phyloP scores from a whole-genome alignment of 1,140 invertebrate species.

The Diachasmimorpha longicaudata region DNA sequence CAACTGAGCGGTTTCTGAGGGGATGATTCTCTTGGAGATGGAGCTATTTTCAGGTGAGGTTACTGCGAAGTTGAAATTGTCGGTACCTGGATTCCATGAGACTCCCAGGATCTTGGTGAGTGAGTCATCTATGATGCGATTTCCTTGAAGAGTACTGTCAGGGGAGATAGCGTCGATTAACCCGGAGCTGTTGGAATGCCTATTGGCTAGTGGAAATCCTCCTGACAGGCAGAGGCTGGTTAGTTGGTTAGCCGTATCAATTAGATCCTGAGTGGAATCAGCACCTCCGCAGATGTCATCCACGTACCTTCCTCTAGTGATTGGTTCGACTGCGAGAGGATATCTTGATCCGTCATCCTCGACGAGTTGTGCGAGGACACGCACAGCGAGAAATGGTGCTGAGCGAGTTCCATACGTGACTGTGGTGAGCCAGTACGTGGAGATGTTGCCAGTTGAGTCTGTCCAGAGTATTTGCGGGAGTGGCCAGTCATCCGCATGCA shows the following conservation, averaged over 20 bases:
- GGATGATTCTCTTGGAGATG: slow-evolving; percentile 2
- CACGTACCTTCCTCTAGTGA: slow-evolving; percentile 38
- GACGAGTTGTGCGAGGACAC: slow-evolving; percentile 40
- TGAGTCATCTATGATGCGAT: slow-evolving; percentile 5
- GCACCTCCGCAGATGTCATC: slow-evolving; percentile 41
- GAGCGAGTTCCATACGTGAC: slow-evolving; percentile 39
- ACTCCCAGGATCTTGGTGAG: slow-evolving; percentile 19
- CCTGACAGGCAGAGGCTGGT: background rate
- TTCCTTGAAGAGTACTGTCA: background rate
- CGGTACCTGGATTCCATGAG: too few species aligned
- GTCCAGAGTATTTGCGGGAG: slow-evolving; percentile 1
- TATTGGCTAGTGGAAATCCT: slow-evolving; percentile 15
- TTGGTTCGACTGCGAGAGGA: slow-evolving; percentile 25
- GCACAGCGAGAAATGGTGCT: slow-evolving; percentile 44
- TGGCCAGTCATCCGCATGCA: slow-evolving; percentile 14
- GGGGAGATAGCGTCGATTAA: background rate
- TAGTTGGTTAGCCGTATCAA: background rate
- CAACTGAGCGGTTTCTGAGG: slow-evolving; percentile 23
- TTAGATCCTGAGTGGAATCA: slow-evolving; percentile 29
- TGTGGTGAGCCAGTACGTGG: background rate
- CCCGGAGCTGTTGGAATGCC: too few species aligned
- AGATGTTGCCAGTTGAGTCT: background rate
- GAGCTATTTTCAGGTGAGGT: background rate
- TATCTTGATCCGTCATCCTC: slow-evolving; percentile 35
- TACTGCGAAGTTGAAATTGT: slow-evolving; percentile 16